Conservation (phyloP, 2,888 invertebrate species). For the Eucera pruinosa region DNA sequence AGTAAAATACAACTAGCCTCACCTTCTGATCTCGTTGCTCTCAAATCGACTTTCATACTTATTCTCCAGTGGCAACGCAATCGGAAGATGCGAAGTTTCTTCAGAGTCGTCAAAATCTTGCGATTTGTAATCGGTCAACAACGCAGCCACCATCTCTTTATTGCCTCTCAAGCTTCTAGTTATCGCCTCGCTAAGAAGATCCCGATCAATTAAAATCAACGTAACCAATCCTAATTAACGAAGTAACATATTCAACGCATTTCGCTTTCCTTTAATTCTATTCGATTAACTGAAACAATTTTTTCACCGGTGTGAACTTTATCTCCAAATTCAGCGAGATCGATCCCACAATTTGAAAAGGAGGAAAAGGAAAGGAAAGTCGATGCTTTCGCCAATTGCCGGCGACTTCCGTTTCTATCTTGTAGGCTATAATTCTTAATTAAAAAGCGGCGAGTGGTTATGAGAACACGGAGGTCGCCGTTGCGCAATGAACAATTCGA, state of each 20-base stretch:
- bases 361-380: slow-evolving; percentile 28
- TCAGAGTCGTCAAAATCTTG: slow-evolving; percentile 86
- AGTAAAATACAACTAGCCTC: neutral
- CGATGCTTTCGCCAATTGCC: slow-evolving; percentile 21
- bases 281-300: too few species aligned
- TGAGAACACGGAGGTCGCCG: slow-evolving; percentile 3
- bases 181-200: slow-evolving; percentile 87
- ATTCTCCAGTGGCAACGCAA: slow-evolving; percentile 68
- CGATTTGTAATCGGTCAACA: slow-evolving; percentile 90
- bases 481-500: slow-evolving; percentile 22
- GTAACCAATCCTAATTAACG: slow-evolving; percentile 43
- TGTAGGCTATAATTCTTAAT: neutral
- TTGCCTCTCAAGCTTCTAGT: slow-evolving; percentile 88
- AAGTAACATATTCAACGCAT: neutral
- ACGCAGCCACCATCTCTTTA: slow-evolving; percentile 89
- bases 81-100: slow-evolving; percentile 86
- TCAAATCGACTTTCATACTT: slow-evolving; percentile 75
- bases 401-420: neutral
- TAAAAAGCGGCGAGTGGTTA: slow-evolving; percentile 19
- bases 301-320: neutral
- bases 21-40: slow-evolving; percentile 83
- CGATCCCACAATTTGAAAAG: neutral
- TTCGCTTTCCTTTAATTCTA: neutral
- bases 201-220: neutral
- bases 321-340: neutral